Percentiles rank a stretch among this genome's conserved stretches.
Evolutionary conservation across 2,113 vertebrate species (phyloP).

Genomic region (Oncorhynchus nerka): DNA sequence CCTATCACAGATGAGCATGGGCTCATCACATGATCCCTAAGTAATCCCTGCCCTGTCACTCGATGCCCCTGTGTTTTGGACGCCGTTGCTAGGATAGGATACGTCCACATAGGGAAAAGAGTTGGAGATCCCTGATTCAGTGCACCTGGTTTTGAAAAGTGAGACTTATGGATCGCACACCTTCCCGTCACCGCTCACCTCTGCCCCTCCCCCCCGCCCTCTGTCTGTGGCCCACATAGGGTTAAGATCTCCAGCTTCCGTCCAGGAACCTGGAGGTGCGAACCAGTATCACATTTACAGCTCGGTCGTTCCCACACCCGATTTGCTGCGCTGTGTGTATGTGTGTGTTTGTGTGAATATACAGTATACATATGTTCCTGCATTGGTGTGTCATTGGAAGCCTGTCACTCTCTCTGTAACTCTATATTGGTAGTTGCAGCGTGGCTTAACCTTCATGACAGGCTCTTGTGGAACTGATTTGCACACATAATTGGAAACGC

Average conservation of each 20-base stretch:
- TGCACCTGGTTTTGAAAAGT: not conserved
- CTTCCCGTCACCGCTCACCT: not conserved
- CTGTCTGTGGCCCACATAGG: not conserved
- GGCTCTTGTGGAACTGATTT: not conserved
- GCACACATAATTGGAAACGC: not conserved
- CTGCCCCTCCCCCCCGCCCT: not conserved
- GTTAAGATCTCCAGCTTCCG: not conserved
- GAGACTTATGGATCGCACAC: not conserved
- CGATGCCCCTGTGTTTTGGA: conserved; percentile 55
- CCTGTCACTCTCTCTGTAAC: not conserved
- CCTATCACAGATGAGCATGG: conserved; percentile 56
- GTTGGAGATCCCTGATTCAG: not conserved
- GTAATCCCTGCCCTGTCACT: conserved; percentile 55
- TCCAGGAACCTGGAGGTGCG: not conserved
- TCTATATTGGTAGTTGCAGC: conserved; percentile 17
- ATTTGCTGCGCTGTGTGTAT: not conserved
- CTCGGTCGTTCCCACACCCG: not conserved
- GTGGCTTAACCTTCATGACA: conserved; percentile 17
- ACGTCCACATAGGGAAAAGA: not conserved
- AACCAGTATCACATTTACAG: conserved; percentile 3
- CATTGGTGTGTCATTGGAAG: not conserved
- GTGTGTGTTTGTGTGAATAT: not conserved
- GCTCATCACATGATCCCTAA: conserved; percentile 61
- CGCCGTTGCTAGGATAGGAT: conserved; percentile 46
- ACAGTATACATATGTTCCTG: not conserved